Evolutionary conservation across 1,140 invertebrate genomes (phyloP).

Genomic region (Listronotus bonariensis): DNA sequence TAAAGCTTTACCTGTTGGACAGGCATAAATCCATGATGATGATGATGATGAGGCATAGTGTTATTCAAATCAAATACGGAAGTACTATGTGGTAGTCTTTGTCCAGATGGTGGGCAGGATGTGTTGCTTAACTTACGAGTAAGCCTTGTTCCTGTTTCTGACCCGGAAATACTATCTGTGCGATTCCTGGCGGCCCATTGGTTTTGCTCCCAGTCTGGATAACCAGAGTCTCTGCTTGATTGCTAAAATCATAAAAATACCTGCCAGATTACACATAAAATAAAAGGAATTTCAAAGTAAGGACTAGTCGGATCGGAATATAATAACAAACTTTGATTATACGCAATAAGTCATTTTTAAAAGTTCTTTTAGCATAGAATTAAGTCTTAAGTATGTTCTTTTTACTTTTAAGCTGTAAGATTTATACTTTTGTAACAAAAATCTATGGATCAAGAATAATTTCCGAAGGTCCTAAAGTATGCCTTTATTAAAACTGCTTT

Average conservation of each 20-base stretch:
- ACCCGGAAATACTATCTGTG: constrained; percentile 60
- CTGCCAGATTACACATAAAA: no score
- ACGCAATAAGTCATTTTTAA: no score
- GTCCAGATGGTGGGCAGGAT: constrained; percentile 44
- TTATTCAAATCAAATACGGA: constrained; percentile 63
- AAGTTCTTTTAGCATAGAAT: no score
- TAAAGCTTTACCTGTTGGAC: constrained; percentile 55
- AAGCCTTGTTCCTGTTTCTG: constrained; percentile 43
- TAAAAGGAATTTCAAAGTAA: neutral
- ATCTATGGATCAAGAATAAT: no score
- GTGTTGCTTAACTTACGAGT: constrained; percentile 49
- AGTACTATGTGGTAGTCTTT: constrained; percentile 53
- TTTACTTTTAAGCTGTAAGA: no score
- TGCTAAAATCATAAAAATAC: constrained; percentile 37
- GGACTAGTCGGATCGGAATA: no score
- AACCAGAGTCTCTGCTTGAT: constrained; percentile 55
- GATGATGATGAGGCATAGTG: constrained; percentile 47
- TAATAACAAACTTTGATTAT: no score
- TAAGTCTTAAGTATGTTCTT: no score
- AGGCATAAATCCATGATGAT: constrained; percentile 52
- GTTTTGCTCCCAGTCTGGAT: constrained; percentile 57
- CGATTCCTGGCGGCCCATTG: constrained; percentile 52
- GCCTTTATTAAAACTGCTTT: no score
- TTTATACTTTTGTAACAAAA: no score
- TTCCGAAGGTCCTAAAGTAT: no score